Conservation (phyloP, 2,888 invertebrate species). For the Volucella inflata region DNA sequence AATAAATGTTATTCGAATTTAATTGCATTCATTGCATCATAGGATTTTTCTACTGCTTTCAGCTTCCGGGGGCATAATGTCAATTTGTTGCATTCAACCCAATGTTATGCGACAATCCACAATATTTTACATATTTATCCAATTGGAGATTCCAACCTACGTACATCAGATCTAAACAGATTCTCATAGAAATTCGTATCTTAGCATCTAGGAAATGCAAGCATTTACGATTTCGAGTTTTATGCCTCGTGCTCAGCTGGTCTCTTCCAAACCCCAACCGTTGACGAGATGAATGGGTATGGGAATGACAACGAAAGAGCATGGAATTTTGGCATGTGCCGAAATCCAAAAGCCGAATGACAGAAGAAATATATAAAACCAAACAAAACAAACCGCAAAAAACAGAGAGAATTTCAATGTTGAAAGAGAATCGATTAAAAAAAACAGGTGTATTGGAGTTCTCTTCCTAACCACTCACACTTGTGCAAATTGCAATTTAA, state of each 20-base stretch:
- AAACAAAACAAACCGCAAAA: constrained; percentile 68
- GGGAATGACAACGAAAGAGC: constrained; percentile 23
- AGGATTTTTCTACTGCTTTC: constrained; percentile 7
- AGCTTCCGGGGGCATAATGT: constrained; percentile 36
- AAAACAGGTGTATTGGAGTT: constrained; percentile 72
- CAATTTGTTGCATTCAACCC: constrained; percentile 11
- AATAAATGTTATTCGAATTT: constrained; percentile 62
- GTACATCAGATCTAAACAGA: constrained; percentile 29
- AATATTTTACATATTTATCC: constrained; percentile 32
- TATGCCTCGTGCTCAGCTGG: not conserved
- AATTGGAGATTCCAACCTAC: constrained; percentile 19
- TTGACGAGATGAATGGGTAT: not conserved
- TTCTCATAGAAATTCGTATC: constrained; percentile 17
- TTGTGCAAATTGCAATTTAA: constrained; percentile 4
- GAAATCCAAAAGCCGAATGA: constrained; percentile 27
- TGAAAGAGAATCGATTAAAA: constrained; percentile 56
- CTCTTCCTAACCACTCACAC: constrained; percentile 55
- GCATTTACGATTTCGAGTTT: constrained; percentile 14
- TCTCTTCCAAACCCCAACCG: not conserved
- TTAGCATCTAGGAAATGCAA: constrained; percentile 18
- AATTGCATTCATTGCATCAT: constrained; percentile 48
- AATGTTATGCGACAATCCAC: not conserved
- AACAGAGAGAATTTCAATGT: constrained; percentile 48
- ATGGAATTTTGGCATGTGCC: constrained; percentile 66
- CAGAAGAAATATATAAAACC: constrained; percentile 24